phyloP scores from a whole-genome alignment of 2,888 invertebrate genomes.

The Pasiphila rectangulata region DNA sequence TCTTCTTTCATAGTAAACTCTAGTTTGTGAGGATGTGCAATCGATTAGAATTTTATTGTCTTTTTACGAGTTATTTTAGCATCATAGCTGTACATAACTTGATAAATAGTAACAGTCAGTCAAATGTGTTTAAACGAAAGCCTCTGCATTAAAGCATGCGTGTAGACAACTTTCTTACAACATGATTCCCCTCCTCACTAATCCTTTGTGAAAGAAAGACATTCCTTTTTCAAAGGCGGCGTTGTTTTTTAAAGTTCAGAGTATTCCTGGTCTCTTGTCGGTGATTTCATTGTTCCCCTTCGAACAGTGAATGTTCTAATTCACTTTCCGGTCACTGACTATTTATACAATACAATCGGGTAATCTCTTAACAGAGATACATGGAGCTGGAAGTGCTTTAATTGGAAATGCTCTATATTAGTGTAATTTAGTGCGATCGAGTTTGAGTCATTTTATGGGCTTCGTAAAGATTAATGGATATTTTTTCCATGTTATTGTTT shows the following conservation, averaged over 20 bases:
- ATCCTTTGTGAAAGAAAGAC: slow-evolving; percentile 60
- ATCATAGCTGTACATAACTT: slow-evolving; percentile 15
- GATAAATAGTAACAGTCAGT: slow-evolving; percentile 8
- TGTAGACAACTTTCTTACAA: slow-evolving; percentile 43
- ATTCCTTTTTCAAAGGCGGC: slow-evolving; percentile 51
- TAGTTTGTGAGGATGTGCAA: slow-evolving; percentile 39
- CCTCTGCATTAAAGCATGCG: slow-evolving; percentile 26
- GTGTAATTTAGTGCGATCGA: slow-evolving; percentile 60
- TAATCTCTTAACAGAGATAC: slow-evolving; percentile 49
- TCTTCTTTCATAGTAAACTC: slow-evolving; percentile 21
- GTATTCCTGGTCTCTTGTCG: slow-evolving; percentile 52
- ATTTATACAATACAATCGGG: slow-evolving; percentile 46
- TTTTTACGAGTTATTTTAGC: slow-evolving; percentile 47
- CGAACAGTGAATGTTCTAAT: slow-evolving; percentile 48
- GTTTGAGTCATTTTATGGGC: slow-evolving; percentile 50
- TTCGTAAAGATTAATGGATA: slow-evolving; percentile 55
- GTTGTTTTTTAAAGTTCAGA: slow-evolving; percentile 51
- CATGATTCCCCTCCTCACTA: slow-evolving; percentile 50
- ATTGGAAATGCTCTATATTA: slow-evolving; percentile 63
- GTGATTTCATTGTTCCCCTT: slow-evolving; percentile 55
- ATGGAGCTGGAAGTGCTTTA: slow-evolving; percentile 54
- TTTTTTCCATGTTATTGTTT: slow-evolving; percentile 34
- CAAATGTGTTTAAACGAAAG: slow-evolving; percentile 13
- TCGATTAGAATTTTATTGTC: slow-evolving; percentile 51
- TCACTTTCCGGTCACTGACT: slow-evolving; percentile 51